Conservation (phyloP, 2,113 vertebrate genomes). For the Picathartes gymnocephalus region DNA sequence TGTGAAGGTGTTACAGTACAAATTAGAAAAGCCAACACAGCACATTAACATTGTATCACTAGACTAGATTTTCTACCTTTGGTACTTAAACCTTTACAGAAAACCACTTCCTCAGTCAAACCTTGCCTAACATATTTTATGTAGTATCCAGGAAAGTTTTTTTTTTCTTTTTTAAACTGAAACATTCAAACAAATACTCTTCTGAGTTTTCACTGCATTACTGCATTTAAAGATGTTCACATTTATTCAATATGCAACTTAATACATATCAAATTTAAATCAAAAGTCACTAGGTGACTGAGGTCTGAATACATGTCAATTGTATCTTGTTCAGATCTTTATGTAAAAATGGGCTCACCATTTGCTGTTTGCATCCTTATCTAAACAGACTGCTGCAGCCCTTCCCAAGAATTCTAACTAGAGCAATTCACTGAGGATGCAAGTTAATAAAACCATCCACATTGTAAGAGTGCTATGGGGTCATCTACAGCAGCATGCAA, state of each 20-base stretch:
- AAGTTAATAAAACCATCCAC: conserved; percentile 22
- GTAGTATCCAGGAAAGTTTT: conserved; percentile 1
- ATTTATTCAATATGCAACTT: conserved; percentile 43
- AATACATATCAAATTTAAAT: conserved; percentile 34
- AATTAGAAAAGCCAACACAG: conserved; percentile 78
- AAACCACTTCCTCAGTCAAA: conserved; percentile 59
- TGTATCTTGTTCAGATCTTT: conserved; percentile 27
- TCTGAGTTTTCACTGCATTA: conserved; percentile 8
- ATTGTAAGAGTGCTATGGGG: conserved; percentile 25
- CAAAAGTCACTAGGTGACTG: conserved; percentile 36
- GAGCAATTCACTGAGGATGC: not conserved
- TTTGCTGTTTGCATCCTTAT: not conserved
- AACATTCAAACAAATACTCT: conserved; percentile 56
- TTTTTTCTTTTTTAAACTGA: conserved; percentile 10
- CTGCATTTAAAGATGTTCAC: not conserved
- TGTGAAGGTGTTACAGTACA: conserved; percentile 77
- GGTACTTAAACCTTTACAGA: conserved; percentile 77
- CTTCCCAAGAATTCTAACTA: not conserved
- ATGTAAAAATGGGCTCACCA: conserved; percentile 19
- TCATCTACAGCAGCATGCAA: conserved; percentile 51
- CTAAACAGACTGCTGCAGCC: conserved; percentile 8
- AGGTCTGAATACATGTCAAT: conserved; percentile 33
- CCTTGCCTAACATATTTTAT: conserved; percentile 45
- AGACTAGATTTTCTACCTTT: conserved; percentile 78
- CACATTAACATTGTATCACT: conserved; percentile 71